These are phyloP conservation scores for Patella depressa DNA, from an alignment of 2,888 invertebrate genomes.

Conservation along the genomic window DNA sequence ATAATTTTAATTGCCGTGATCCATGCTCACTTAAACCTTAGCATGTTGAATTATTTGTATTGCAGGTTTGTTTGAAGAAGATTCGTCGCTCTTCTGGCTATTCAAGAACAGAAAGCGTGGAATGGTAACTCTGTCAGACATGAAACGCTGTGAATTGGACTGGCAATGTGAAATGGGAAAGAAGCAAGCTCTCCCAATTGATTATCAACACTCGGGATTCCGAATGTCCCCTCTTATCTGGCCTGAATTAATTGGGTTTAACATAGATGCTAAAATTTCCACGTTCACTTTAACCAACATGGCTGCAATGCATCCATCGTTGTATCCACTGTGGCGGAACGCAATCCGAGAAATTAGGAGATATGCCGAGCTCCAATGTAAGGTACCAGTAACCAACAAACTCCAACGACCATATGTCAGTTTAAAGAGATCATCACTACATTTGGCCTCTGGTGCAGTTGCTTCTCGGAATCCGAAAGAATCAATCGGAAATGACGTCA, in stretches of 20 bases:
- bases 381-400: slow-evolving; percentile 40
- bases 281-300: slow-evolving; percentile 59
- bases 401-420: slow-evolving; percentile 23
- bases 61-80: slow-evolving; percentile 51
- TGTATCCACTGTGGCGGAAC: slow-evolving; percentile 53
- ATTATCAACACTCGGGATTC: slow-evolving; percentile 49
- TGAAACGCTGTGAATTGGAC: slow-evolving; percentile 39
- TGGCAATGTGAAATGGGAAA: slow-evolving; percentile 49
- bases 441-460: slow-evolving; percentile 44
- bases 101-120: slow-evolving; percentile 46
- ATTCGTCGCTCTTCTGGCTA: slow-evolving; percentile 48
- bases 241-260: slow-evolving; percentile 51
- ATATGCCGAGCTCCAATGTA: slow-evolving; percentile 53
- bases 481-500: slow-evolving; percentile 56
- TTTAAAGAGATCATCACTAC: slow-evolving; percentile 28
- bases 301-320: slow-evolving; percentile 52
- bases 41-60: neutral
- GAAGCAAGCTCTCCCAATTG: slow-evolving; percentile 47
- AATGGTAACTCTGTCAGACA: slow-evolving; percentile 38
- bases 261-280: slow-evolving; percentile 45
- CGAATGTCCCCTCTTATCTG: slow-evolving; percentile 50
- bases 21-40: no score
- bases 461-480: slow-evolving; percentile 42
- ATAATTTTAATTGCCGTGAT: no score
- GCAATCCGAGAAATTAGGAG: slow-evolving; percentile 42